Percentiles rank a stretch among this genome's conserved stretches.
Evolutionary conservation across 1,140 invertebrate genomes (phyloP).

Genomic region (Papilio machaon): DNA sequence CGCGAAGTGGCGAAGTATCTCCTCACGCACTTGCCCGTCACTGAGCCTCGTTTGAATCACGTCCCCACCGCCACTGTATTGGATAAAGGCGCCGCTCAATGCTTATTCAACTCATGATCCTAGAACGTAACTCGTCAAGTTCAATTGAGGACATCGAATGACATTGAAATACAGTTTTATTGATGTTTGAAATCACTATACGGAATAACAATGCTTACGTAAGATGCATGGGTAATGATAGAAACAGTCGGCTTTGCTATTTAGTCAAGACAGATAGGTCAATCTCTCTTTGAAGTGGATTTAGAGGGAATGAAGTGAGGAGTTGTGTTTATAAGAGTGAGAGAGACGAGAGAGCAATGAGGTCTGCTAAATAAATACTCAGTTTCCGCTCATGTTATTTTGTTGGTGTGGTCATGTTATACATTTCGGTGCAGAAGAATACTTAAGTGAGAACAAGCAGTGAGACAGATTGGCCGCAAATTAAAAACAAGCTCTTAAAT

Average conservation of each 20-base stretch:
- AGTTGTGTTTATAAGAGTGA: too few relatives aligned
- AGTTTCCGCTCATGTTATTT: neutral
- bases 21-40: neutral
- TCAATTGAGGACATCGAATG: conserved; percentile 17
- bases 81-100: conserved; percentile 12
- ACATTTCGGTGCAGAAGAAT: neutral
- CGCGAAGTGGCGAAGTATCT: neutral
- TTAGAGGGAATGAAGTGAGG: too few relatives aligned
- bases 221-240: neutral
- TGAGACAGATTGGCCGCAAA: neutral
- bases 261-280: too few relatives aligned
- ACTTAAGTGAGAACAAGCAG: conserved; percentile 3
- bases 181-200: neutral
- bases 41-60: conserved; percentile 9
- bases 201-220: neutral
- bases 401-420: neutral
- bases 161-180: conserved; percentile 15
- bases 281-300: too few relatives aligned
- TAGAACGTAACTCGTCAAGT: neutral
- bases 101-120: conserved; percentile 8
- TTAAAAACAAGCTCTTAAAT: conserved; percentile 42
- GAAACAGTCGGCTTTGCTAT: neutral
- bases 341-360: too few relatives aligned
- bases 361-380: too few relatives aligned
- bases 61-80: neutral